Percentiles rank a stretch among this genome's conserved stretches.
phyloP scores from a whole-genome alignment of 2,797 vertebrate species.

The Tragelaphus oryx region DNA sequence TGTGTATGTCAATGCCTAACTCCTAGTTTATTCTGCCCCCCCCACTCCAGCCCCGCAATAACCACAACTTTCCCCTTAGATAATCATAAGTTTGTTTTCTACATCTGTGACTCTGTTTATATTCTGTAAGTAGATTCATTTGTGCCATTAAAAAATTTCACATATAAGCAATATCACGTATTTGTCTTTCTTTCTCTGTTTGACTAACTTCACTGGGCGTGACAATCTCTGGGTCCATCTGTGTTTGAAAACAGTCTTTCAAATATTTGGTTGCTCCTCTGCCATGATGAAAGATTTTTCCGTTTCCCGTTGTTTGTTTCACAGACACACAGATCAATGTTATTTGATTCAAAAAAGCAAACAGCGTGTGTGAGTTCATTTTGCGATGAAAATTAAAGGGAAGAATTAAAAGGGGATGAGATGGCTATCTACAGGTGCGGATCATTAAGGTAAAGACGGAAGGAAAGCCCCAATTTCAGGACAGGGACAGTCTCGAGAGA shows the following conservation, averaged over 20 bases:
- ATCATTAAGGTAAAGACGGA: not conserved
- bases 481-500: not conserved
- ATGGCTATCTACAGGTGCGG: not conserved
- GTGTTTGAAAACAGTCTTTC: not conserved
- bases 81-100: not conserved
- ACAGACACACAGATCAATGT: not conserved
- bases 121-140: not conserved
- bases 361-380: not conserved
- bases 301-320: not conserved
- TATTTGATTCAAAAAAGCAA: not conserved
- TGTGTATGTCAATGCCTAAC: not conserved
- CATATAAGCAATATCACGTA: not conserved
- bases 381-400: not conserved
- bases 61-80: not conserved
- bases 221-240: not conserved
- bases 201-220: not conserved
- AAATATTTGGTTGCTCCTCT: not conserved
- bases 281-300: not conserved
- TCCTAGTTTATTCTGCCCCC: not conserved
- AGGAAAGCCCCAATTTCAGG: not conserved
- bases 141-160: not conserved
- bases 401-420: not conserved
- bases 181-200: not conserved
- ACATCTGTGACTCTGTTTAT: not conserved
- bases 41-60: fast-evolving